phyloP scores from a whole-genome alignment of 2,888 invertebrate species.

The Parascotia fuliginaria region DNA sequence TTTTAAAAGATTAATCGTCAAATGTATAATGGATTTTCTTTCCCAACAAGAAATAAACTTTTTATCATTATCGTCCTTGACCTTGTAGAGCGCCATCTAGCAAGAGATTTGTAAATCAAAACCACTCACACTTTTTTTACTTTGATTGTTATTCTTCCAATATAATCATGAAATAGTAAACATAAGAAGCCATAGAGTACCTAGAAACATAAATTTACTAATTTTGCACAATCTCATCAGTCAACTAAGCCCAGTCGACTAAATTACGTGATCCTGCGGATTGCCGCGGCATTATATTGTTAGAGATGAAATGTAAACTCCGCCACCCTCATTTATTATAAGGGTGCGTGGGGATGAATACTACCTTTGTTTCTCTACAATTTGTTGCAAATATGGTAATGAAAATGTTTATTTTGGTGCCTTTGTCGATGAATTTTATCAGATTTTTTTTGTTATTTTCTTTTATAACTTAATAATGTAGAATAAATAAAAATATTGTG shows the following conservation, averaged over 20 bases:
- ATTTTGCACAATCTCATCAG: conserved; percentile 12
- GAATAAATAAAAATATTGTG: not conserved
- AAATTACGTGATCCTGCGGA: conserved; percentile 23
- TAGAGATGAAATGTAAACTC: conserved; percentile 33
- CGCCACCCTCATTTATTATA: conserved; percentile 2
- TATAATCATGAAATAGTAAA: too few relatives aligned
- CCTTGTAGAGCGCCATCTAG: too few relatives aligned
- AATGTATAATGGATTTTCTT: too few relatives aligned
- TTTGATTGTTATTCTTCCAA: too few relatives aligned
- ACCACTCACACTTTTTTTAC: too few relatives aligned
- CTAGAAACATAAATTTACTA: not conserved
- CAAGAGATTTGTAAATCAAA: too few relatives aligned
- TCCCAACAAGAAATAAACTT: too few relatives aligned
- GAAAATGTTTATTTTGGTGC: not conserved
- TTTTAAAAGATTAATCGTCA: too few relatives aligned
- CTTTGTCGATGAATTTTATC: too few relatives aligned
- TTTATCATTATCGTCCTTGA: too few relatives aligned
- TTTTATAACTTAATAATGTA: too few relatives aligned
- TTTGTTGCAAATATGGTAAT: not conserved
- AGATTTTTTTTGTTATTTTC: too few relatives aligned
- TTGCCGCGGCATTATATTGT: conserved; percentile 24
- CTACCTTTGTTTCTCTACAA: not conserved
- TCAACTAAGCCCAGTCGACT: conserved; percentile 20
- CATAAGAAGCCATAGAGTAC: not conserved
- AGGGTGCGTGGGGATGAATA: not conserved